Base-by-base conservation (phyloP, 92 coral and sea anemone genomes). In the Paragorgia papillata region DNA sequence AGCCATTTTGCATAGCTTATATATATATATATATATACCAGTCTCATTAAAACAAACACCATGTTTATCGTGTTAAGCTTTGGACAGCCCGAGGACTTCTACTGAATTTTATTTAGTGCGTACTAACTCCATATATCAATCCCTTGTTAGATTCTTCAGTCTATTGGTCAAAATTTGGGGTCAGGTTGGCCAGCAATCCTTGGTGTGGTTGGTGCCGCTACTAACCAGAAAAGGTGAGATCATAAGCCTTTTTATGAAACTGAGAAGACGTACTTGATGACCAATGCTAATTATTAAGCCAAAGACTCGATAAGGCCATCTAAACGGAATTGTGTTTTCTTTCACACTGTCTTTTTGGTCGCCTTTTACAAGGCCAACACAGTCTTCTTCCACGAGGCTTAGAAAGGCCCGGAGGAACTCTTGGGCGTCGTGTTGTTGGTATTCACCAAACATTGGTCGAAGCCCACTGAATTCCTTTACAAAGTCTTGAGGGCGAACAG, bases 121-220 rank as follows among this genome's bases (percentile, higher is more conserved):
- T n/a, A n/a, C n/a, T n/a, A n/a, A n/a, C n/a, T n/a, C n/a, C n/a
- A n/a, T n/a, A n/a, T n/a, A n/a, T n/a, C n/a, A n/a, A n/a, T n/a
- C n/a, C n/a, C n/a, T n/a, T n/a, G n/a, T n/a, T n/a, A 94, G 98
- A 94, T 94, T 73, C 94, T 94, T 28, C 98, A 94, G 60, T 94
- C 97, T 1, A 94, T 90, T 41, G 98, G 98, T 9, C 98, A 94
- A 73, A 94, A 94, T 57, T 91, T 91, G 9, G 97, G 92, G 2
- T 91, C 85, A 35, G 98, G 98, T 6, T 94, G 97, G 98, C 92
- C 96, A 30, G 90, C 91, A 62, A 96, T 94, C 0, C 86, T 94
- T 48, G 98, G 92, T 1, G 97, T 94, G 10, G 92, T 91, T 51
- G 98, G 98, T 9, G 98, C 98, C 26, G 95, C 98, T 26, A 94